Base-by-base conservation (phyloP, 2,113 vertebrate species). In the Stictonetta naevosa region DNA sequence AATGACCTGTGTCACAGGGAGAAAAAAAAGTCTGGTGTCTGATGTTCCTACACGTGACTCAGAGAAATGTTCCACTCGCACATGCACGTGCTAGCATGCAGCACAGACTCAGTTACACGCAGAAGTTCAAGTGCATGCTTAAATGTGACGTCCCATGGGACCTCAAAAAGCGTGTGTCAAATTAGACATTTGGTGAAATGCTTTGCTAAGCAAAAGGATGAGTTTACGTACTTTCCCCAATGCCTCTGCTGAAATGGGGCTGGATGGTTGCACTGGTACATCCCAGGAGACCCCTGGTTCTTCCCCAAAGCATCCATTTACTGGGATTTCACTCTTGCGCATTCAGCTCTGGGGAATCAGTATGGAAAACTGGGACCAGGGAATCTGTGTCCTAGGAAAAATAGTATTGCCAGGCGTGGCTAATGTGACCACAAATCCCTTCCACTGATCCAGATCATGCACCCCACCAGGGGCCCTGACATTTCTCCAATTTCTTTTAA, bases 201-300 rank as follows among this genome's bases (percentile, higher is more conserved):
- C 80, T 91, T 89, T 95, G 84, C 74, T 85, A 83, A 93, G 89
- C 89, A 92, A 85, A 95, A 79, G 71, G 34, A 95, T 66, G 63
- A 26, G 53, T 94, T 92, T 91, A 66, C 0, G 0, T 72, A 86
- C 62, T 68, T 83, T 81, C 86, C 74, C 81, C 71, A 74, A 62
- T 87, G 88, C 88, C 84, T 92, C 36, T 89, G 77, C 88, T 42
- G 66, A 91, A 93, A 82, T n/a, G 36, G 92, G 23, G 53, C 44
- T 81, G 76, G 82, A 92, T 31, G 29, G 34, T 66, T 81, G 52
- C 80, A 62, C 23, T 8, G 34, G 77, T n/a, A 44, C 55, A 44
- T 85, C 92, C 74, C 86, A 69, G 83, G 83, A 92, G 93, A 86
- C 52, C 28, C 88, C 58, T 62, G 76, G 0, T 52, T 92, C 74